Conservation (phyloP, 2,797 vertebrate genomes). For the Lagorchestes hirsutus region DNA sequence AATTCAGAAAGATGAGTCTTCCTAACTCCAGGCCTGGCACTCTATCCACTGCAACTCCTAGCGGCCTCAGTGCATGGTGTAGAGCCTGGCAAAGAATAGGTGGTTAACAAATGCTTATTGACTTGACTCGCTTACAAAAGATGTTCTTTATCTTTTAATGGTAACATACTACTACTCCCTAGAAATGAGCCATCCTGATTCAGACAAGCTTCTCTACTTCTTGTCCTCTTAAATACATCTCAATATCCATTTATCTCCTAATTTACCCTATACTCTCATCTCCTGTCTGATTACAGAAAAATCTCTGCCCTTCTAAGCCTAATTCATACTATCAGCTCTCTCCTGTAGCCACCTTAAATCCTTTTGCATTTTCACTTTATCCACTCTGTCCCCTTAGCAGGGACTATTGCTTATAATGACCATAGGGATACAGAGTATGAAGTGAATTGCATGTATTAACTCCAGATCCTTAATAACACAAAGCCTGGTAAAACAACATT, state of each 20-base stretch:
- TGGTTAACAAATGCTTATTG: neutral
- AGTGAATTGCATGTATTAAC: neutral
- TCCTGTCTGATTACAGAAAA: neutral
- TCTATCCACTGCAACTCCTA: neutral
- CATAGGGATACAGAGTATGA: neutral
- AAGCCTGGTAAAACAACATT: neutral
- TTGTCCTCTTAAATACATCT: neutral
- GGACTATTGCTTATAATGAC: neutral
- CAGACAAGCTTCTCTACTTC: neutral
- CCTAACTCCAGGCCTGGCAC: neutral
- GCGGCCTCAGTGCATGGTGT: neutral
- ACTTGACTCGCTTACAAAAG: neutral
- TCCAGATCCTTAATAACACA: neutral
- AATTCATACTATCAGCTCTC: neutral
- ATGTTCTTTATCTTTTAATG: neutral
- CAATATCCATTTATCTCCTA: neutral
- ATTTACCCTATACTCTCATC: neutral
- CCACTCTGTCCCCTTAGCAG: neutral
- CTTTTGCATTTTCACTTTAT: neutral
- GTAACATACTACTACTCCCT: neutral
- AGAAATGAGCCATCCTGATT: neutral
- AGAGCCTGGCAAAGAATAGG: neutral
- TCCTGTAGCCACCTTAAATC: neutral
- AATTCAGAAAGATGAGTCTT: neutral
- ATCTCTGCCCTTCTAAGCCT: neutral